Conservation (phyloP, 1,140 invertebrate species). For the Hormaphis cornu region DNA sequence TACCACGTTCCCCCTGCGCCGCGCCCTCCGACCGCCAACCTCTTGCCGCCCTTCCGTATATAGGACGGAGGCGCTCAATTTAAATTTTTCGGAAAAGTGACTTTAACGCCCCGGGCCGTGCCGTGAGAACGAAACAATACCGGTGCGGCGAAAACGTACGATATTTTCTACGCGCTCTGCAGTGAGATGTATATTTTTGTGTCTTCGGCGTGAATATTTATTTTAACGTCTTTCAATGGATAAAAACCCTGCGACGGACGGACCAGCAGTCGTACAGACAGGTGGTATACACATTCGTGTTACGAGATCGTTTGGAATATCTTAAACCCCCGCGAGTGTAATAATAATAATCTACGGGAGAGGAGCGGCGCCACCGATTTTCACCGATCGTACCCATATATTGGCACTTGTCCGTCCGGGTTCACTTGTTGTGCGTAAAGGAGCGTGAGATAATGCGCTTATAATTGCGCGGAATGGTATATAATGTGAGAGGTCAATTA, state of each 20-base stretch:
- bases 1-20: not conserved
- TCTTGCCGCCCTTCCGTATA: not conserved
- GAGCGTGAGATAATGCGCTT: conserved; percentile 26
- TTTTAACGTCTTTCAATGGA: not conserved
- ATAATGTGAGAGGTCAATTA: conserved; percentile 17
- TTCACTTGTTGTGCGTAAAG: too few species aligned
- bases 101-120: conserved; percentile 23
- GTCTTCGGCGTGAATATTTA: too few species aligned
- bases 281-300: not conserved
- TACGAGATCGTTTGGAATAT: not conserved
- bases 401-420: conserved; percentile 15
- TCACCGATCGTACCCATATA: not conserved
- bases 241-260: not conserved
- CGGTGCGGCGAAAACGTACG: not conserved
- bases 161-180: not conserved
- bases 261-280: not conserved
- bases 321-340: not conserved
- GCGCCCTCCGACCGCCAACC: not conserved
- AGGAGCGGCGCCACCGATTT: conserved; percentile 25
- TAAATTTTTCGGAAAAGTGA: conserved; percentile 25
- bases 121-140: conserved; percentile 18
- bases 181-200: not conserved
- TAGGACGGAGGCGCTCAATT: not conserved
- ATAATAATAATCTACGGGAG: not conserved
- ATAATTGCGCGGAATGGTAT: conserved; percentile 2